phyloP scores from a whole-genome alignment of 2,888 invertebrate species.

The Caenorhabditis drosophilae region DNA sequence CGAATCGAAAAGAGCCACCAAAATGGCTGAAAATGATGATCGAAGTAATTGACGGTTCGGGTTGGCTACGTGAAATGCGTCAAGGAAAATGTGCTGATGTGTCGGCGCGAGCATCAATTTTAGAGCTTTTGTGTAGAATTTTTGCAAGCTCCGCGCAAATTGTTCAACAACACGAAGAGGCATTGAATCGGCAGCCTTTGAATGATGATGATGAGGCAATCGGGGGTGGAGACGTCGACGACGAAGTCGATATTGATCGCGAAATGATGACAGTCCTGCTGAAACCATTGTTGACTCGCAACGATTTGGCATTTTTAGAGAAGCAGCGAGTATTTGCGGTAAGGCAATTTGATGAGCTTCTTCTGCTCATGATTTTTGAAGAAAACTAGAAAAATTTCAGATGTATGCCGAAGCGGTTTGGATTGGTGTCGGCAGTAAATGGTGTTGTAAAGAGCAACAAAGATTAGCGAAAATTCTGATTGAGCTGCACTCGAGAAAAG shows the following conservation, averaged over 20 bases:
- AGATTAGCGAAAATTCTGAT: constrained; percentile 77
- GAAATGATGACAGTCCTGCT: constrained; percentile 55
- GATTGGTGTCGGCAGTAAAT: constrained; percentile 29
- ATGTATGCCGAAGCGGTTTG: constrained; percentile 48
- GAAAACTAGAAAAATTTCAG: constrained; percentile 7
- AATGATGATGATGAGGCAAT: constrained; percentile 15
- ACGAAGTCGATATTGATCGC: too few relatives aligned
- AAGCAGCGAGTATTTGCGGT: constrained; percentile 20
- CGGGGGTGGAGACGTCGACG: too few relatives aligned
- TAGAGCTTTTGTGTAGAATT: constrained; percentile 61
- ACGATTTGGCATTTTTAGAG: constrained; percentile 25
- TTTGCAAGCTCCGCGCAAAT: constrained; percentile 45
- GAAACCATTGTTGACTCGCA: constrained; percentile 54
- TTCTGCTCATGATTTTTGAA: not conserved
- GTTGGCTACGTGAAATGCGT: constrained; percentile 31
- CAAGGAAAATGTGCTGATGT: constrained; percentile 42
- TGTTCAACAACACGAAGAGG: constrained; percentile 32
- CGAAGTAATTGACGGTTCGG: constrained; percentile 34
- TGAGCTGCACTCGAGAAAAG: constrained; percentile 79
- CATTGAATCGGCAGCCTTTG: constrained; percentile 14
- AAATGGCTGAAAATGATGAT: constrained; percentile 31
- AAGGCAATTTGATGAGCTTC: not conserved
- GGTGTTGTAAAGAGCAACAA: constrained; percentile 39
- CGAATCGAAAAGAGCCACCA: too few relatives aligned
- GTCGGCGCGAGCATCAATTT: constrained; percentile 47